Percentiles rank a stretch among this genome's conserved stretches.
phyloP scores from a whole-genome alignment of 2,888 invertebrate genomes.

The Tipula unca region DNA sequence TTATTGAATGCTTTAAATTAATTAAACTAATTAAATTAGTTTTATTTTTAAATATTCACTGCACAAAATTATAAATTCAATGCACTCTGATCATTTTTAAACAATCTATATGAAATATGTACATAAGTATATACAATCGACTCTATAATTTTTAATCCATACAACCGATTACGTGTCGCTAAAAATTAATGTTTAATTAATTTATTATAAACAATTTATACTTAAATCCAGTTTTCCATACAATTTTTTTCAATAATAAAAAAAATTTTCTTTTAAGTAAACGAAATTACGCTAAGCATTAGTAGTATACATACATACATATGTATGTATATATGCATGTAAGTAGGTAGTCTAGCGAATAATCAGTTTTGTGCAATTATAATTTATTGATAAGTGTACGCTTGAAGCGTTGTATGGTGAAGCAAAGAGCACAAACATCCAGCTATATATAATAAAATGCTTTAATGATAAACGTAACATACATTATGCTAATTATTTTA shows the following conservation, averaged over 20 bases:
- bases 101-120: neutral
- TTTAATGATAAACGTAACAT: neutral
- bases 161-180: neutral
- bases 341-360: neutral
- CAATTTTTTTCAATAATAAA: neutral
- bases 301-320: neutral
- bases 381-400: neutral
- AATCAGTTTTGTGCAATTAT: neutral
- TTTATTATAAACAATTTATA: neutral
- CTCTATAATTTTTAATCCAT: neutral
- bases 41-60: too few relatives aligned
- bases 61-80: too few relatives aligned
- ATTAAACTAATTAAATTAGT: too few relatives aligned
- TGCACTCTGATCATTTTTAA: neutral
- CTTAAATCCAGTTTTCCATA: neutral
- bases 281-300: neutral
- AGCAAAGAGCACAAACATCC: neutral
- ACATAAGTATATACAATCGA: neutral
- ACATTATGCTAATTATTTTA: constrained; percentile 2
- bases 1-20: too few relatives aligned
- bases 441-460: neutral
- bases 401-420: neutral
- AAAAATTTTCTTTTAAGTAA: neutral
- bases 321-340: neutral
- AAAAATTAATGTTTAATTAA: constrained; percentile 8